Conservation (phyloP, 1,140 invertebrate species). For the Drosophila takahashii region DNA sequence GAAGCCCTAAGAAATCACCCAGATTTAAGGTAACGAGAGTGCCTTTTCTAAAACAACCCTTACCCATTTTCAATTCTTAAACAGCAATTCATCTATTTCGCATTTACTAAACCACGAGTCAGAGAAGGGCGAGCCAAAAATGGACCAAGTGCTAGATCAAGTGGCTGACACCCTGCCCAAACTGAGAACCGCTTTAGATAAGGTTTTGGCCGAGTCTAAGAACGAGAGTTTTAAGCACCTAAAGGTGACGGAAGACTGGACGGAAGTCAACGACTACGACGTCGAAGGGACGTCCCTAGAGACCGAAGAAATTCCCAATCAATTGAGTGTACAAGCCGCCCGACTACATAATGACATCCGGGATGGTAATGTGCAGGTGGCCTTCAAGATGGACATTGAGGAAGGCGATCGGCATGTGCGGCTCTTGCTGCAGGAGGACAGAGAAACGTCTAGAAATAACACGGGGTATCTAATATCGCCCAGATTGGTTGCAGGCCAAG, state of each 20-base stretch:
- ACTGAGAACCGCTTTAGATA: constrained; percentile 9
- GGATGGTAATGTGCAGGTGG: constrained; percentile 22
- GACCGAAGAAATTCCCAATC: not conserved
- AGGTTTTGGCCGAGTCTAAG: not conserved
- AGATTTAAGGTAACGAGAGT: constrained; percentile 94
- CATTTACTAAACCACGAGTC: constrained; percentile 38
- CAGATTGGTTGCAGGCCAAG: not conserved
- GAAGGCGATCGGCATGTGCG: constrained; percentile 16
- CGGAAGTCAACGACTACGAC: constrained; percentile 11
- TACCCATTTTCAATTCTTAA: not conserved
- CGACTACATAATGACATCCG: constrained; percentile 15
- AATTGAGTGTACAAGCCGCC: constrained; percentile 9
- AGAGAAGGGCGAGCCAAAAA: not conserved
- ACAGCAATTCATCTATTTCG: constrained; percentile 40
- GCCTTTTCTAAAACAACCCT: no score
- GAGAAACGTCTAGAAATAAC: not conserved
- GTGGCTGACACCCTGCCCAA: constrained; percentile 24
- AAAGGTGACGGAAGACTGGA: constrained; percentile 25
- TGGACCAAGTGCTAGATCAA: constrained; percentile 11
- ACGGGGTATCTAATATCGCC: not conserved
- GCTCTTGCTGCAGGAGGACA: constrained; percentile 12
- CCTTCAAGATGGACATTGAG: constrained; percentile 25
- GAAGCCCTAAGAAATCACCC: constrained; percentile 96
- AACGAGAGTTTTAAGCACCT: constrained; percentile 1
- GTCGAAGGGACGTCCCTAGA: not conserved